Percentiles rank a stretch among this genome's conserved stretches.
These are phyloP conservation scores for Aphis gossypii DNA, from an alignment of 1,140 invertebrate species.

Conservation along the genomic window DNA sequence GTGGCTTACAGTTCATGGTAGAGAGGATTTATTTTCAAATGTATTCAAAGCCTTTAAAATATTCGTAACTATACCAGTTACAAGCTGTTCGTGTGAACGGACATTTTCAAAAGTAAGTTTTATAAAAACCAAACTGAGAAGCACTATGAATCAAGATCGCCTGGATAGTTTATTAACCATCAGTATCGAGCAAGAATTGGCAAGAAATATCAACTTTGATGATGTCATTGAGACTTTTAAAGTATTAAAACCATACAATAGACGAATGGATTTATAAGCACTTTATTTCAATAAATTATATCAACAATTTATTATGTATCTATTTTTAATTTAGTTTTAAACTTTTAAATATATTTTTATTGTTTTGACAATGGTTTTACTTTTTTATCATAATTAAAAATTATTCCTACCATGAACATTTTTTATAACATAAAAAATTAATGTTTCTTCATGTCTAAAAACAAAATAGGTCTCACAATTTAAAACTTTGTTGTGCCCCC, in stretches of 20 bases:
- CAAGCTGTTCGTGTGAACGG: background rate
- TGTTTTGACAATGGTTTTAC: too few species aligned
- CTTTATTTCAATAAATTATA: too few species aligned
- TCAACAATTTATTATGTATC: too few species aligned
- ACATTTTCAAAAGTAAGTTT: slow-evolving; percentile 13
- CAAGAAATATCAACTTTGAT: background rate
- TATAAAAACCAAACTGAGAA: slow-evolving; percentile 30
- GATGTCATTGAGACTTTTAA: slow-evolving; percentile 25
- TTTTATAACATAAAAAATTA: too few species aligned
- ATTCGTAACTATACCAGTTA: slow-evolving; percentile 20
- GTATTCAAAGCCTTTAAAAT: background rate
- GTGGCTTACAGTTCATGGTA: background rate
- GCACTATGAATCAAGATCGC: slow-evolving; percentile 25
- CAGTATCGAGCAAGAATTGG: slow-evolving; percentile 32
- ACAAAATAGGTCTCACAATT: too few species aligned
- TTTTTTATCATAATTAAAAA: too few species aligned
- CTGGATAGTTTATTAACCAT: slow-evolving; percentile 36
- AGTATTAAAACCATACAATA: background rate
- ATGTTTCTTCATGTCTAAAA: too few species aligned
- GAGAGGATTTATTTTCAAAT: background rate
- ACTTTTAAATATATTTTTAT: too few species aligned
- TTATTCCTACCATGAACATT: too few species aligned
- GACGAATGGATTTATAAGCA: background rate
- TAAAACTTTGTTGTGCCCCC: too few species aligned
- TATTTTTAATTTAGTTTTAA: too few species aligned